phyloP scores from a whole-genome alignment of 2,113 vertebrate genomes.

The Bungarus multicinctus region DNA sequence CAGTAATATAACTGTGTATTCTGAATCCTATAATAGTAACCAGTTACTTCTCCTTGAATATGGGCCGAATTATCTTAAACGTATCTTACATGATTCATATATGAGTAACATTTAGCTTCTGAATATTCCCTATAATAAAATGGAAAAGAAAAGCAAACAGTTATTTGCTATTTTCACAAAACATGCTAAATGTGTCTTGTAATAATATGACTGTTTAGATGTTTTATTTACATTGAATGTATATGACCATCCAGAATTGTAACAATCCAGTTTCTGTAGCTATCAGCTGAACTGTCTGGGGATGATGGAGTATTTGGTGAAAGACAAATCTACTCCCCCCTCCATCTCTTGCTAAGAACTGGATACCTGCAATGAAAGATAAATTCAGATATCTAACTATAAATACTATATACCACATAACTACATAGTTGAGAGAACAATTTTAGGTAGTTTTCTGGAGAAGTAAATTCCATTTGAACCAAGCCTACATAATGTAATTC shows the following conservation, averaged over 20 bases:
- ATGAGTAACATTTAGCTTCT: background rate
- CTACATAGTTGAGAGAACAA: background rate
- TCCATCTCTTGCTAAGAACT: background rate
- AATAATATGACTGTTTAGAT: background rate
- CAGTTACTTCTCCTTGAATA: background rate
- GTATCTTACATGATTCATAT: background rate
- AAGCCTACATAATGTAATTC: background rate
- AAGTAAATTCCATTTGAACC: background rate
- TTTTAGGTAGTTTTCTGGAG: background rate
- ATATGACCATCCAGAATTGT: background rate
- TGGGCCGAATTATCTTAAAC: background rate
- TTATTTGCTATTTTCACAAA: background rate
- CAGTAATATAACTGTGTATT: background rate
- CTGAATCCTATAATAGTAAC: background rate
- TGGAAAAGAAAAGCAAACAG: background rate
- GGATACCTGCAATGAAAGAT: background rate
- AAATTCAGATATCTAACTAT: background rate
- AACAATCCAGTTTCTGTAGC: background rate
- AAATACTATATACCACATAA: background rate
- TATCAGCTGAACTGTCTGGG: background rate
- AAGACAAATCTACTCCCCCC: background rate
- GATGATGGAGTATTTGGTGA: background rate
- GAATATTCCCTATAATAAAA: background rate
- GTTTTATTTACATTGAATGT: background rate
- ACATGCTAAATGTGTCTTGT: background rate